phyloP scores from a whole-genome alignment of 1,140 invertebrate species.

The Rhopalosiphum padi region DNA sequence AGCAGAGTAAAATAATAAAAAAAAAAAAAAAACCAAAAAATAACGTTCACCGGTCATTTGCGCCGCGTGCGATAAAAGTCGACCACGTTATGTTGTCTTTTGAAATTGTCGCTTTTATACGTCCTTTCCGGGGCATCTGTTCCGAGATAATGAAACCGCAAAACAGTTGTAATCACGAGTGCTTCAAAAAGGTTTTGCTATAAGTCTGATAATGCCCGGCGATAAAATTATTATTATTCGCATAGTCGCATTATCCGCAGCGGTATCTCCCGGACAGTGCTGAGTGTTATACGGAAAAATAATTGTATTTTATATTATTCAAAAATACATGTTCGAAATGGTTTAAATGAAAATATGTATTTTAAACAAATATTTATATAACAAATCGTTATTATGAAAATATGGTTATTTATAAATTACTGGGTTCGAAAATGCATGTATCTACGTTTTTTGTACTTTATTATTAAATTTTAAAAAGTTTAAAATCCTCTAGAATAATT shows the following conservation, averaged over 20 bases:
- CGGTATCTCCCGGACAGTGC: neutral
- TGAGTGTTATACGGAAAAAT: neutral
- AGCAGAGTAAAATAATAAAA: neutral
- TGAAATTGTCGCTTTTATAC: neutral
- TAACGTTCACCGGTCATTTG: neutral
- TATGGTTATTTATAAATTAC: neutral
- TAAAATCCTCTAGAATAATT: neutral
- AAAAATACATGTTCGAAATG: neutral
- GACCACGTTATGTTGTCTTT: neutral
- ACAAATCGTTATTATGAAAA: neutral
- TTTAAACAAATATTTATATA: neutral
- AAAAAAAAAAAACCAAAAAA: neutral
- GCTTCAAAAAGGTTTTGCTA: neutral
- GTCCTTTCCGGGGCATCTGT: slow-evolving; percentile 14
- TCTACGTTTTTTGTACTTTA: neutral
- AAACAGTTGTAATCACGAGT: neutral
- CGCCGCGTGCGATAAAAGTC: neutral
- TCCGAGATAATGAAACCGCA: slow-evolving; percentile 7
- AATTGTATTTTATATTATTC: neutral
- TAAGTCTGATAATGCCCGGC: neutral
- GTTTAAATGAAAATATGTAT: neutral
- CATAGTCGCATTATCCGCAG: neutral
- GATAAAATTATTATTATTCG: neutral
- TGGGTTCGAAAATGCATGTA: neutral
- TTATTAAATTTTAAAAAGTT: neutral